Evolutionary conservation across 2,888 invertebrate species (phyloP).

Genomic region (Heliconius aoede): DNA sequence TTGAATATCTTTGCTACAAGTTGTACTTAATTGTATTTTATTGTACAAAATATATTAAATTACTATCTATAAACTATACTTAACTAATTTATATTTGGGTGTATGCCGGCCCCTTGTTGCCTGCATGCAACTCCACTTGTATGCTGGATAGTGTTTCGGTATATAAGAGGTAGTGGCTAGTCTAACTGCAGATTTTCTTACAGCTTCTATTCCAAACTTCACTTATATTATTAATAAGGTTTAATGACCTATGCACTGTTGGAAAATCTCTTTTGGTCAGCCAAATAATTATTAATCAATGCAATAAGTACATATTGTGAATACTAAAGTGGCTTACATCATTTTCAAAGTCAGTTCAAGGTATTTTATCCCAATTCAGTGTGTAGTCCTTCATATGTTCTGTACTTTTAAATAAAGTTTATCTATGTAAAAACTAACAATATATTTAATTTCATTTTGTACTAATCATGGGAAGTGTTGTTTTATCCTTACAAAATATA

Average conservation of each 20-base stretch:
- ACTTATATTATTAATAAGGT: constrained; percentile 78
- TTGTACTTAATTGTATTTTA: constrained; percentile 88
- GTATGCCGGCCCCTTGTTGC: constrained; percentile 80
- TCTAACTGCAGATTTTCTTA: constrained; percentile 84
- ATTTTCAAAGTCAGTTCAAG: constrained; percentile 80
- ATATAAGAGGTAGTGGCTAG: constrained; percentile 82
- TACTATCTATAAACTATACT: constrained; percentile 82
- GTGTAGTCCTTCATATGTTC: constrained; percentile 84
- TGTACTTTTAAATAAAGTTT: constrained; percentile 83
- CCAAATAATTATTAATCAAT: constrained; percentile 79
- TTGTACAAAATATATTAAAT: constrained; percentile 88
- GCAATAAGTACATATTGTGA: constrained; percentile 83
- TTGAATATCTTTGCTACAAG: constrained; percentile 87
- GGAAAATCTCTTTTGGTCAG: constrained; percentile 84
- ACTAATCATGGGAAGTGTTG: constrained; percentile 85
- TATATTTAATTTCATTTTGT: constrained; percentile 84
- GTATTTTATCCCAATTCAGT: constrained; percentile 84
- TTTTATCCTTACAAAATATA: constrained; percentile 84
- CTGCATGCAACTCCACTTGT: constrained; percentile 82
- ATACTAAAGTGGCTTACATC: constrained; percentile 83
- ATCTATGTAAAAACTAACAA: constrained; percentile 84
- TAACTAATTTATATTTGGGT: constrained; percentile 80
- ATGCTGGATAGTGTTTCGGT: constrained; percentile 83
- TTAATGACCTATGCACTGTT: constrained; percentile 82
- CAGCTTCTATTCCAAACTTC: constrained; percentile 83